These are phyloP conservation scores for Paracentrotus lividus DNA, from an alignment of 53 echinoderm and acorn worm genomes.

Conservation along the genomic window DNA sequence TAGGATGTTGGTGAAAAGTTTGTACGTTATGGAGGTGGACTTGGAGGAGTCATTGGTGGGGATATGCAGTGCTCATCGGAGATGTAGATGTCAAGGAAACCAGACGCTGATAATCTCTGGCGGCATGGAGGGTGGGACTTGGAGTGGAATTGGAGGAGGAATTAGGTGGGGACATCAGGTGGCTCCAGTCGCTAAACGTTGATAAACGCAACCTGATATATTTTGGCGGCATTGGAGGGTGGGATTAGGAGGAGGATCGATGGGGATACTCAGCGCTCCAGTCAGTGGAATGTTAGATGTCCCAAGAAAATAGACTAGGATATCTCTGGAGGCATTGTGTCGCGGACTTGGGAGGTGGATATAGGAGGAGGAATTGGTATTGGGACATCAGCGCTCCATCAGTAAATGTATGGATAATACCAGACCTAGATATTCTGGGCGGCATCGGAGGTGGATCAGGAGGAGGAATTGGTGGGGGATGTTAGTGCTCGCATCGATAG, in stretches of 20 bases:
- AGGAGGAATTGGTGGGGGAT: slow-evolving; percentile 11
- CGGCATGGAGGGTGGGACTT: background rate
- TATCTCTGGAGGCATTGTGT: slow-evolving; percentile 51
- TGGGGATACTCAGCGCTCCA: too few relatives aligned
- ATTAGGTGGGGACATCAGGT: slow-evolving; percentile 6
- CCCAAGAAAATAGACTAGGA: slow-evolving; percentile 51
- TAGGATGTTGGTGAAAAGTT: slow-evolving; percentile 54
- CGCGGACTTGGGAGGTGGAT: slow-evolving; percentile 28
- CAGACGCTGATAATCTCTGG: slow-evolving; percentile 69
- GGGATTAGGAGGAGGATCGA: too few relatives aligned
- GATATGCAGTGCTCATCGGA: background rate
- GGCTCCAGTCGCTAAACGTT: too few relatives aligned
- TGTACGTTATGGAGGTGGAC: slow-evolving; percentile 8
- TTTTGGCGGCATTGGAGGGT: too few relatives aligned
- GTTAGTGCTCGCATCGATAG: slow-evolving; percentile 63
- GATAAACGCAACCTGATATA: too few relatives aligned
- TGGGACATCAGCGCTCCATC: background rate
- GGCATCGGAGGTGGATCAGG: slow-evolving; percentile 6
- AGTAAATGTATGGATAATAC: background rate
- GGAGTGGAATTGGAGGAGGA: background rate
- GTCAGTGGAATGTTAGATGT: too few relatives aligned
- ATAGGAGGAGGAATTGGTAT: slow-evolving; percentile 35
- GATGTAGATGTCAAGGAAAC: slow-evolving; percentile 54
- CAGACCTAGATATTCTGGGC: slow-evolving; percentile 17
- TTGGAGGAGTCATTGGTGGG: slow-evolving; percentile 16